Percentiles rank a stretch among this genome's conserved stretches.
These are phyloP conservation scores for Neolamprologus kungweensis DNA, from an alignment of 2,113 vertebrate genomes.

Conservation along the genomic window DNA sequence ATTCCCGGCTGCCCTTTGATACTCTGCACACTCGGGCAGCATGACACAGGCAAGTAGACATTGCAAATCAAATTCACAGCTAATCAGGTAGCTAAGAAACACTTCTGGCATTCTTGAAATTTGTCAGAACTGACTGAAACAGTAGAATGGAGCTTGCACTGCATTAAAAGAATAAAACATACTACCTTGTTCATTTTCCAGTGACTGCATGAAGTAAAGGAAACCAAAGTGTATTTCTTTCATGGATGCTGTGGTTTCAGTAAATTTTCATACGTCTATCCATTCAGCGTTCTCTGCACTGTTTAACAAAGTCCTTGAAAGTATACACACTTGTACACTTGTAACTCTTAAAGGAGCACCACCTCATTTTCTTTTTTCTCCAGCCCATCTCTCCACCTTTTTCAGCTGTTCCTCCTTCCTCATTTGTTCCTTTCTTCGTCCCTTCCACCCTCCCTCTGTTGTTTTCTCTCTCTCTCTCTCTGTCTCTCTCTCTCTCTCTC, in stretches of 20 bases:
- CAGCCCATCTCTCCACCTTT: slow-evolving; percentile 44
- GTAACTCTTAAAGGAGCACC: slow-evolving; percentile 11
- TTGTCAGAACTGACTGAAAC: neutral
- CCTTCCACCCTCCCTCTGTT: slow-evolving; percentile 23
- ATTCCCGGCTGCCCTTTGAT: slow-evolving; percentile 38
- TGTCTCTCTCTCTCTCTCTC: neutral
- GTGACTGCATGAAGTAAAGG: neutral
- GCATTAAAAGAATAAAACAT: neutral
- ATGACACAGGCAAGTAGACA: slow-evolving; percentile 1
- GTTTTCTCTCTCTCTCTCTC: neutral
- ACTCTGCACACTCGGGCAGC: neutral
- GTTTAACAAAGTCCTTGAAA: neutral
- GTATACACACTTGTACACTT: neutral
- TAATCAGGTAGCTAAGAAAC: neutral
- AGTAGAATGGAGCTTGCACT: neutral
- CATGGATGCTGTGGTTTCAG: neutral
- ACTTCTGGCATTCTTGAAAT: neutral
- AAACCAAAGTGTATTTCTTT: neutral
- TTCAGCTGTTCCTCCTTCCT: slow-evolving; percentile 23
- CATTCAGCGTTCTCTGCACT: neutral
- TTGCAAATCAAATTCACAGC: neutral
- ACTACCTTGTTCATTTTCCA: slow-evolving; percentile 46
- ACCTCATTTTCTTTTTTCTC: neutral
- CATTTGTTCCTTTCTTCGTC: neutral
- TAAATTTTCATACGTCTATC: slow-evolving; percentile 4